Evolutionary conservation across 2,113 vertebrate genomes (phyloP).

Genomic region (Tragelaphus scriptus): DNA sequence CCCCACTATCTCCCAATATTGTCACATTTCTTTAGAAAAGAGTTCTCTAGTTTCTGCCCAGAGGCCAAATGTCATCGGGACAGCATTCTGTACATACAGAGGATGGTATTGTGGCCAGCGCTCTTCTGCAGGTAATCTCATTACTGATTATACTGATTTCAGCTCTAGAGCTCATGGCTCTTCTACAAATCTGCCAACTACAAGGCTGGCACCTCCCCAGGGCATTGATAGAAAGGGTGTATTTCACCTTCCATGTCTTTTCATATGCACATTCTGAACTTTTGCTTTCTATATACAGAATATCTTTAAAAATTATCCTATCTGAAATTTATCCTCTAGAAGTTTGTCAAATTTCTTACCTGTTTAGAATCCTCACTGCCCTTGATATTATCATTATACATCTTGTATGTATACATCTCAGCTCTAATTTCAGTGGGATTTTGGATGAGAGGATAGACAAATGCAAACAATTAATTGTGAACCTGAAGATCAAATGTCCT

Average conservation of each 20-base stretch:
- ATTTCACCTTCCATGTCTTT: not conserved
- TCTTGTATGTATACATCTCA: not conserved
- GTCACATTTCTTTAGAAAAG: not conserved
- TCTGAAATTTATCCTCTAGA: not conserved
- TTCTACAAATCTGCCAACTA: not conserved
- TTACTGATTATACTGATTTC: not conserved
- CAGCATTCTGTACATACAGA: not conserved
- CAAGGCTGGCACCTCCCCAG: not conserved
- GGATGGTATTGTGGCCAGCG: not conserved
- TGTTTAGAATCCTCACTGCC: not conserved
- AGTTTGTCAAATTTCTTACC: not conserved
- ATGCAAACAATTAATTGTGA: not conserved
- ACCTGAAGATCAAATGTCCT: conserved; percentile 20
- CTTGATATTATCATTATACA: not conserved
- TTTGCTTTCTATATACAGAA: not conserved
- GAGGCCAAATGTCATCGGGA: not conserved
- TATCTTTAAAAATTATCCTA: not conserved
- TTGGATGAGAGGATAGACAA: not conserved
- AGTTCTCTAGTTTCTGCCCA: not conserved
- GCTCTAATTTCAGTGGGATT: not conserved
- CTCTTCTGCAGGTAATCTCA: not conserved
- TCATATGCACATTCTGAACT: not conserved
- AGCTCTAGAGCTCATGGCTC: not conserved
- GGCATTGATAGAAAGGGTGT: not conserved
- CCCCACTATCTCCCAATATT: not conserved